phyloP scores from a whole-genome alignment of 2,797 vertebrate genomes.

The Podargus strigoides region DNA sequence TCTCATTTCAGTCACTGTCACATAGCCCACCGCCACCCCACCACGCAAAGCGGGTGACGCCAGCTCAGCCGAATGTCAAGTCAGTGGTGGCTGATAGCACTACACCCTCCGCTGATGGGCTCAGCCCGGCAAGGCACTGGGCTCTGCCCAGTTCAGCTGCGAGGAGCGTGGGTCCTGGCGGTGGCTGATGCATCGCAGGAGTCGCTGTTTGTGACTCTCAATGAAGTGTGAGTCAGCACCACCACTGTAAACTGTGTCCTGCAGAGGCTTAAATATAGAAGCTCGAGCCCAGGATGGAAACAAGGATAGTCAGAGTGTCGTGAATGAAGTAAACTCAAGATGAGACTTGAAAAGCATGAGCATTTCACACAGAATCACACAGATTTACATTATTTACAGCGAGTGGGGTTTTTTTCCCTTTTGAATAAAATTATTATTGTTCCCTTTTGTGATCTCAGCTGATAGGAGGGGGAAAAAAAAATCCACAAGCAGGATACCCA shows the following conservation, averaged over 20 bases:
- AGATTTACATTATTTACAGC: no score
- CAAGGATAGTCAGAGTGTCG: not conserved
- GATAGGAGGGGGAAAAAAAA: not conserved
- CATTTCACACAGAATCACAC: no score
- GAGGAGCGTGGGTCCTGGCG: rapidly evolving
- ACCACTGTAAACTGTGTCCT: not conserved
- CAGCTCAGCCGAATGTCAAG: not conserved
- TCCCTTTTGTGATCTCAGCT: not conserved
- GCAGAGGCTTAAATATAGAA: not conserved
- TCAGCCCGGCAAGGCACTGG: not conserved
- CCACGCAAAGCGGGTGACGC: rapidly evolving
- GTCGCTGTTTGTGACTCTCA: not conserved
- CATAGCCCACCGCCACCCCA: not conserved
- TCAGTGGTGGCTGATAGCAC: not conserved
- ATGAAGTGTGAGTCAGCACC: conserved; percentile 24
- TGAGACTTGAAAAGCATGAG: not conserved
- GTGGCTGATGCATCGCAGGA: not conserved
- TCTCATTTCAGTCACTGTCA: not conserved
- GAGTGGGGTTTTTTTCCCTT: not conserved
- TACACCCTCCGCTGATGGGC: not conserved
- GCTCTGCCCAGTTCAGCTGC: not conserved
- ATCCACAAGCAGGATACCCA: not conserved
- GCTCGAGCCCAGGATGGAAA: not conserved
- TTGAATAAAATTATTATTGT: not conserved
- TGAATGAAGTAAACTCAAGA: not conserved